A percentile compares a stretch with the other conserved stretches of the same genome.
Evolutionary conservation across 2,797 vertebrate genomes (phyloP).

Genomic region (Lithobates pipiens): DNA sequence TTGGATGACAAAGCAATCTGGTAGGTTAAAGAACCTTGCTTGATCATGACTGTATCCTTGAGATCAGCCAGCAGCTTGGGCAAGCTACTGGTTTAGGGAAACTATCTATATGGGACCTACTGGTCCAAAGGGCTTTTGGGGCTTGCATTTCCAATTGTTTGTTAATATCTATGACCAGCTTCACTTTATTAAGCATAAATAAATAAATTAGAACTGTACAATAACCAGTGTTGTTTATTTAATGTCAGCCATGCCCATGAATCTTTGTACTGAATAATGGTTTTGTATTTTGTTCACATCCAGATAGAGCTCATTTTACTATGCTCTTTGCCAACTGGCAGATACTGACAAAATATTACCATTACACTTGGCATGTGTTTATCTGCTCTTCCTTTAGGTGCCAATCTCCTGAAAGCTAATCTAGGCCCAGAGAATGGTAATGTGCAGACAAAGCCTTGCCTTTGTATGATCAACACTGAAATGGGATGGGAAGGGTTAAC

Average conservation of each 20-base stretch:
- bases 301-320: conserved; percentile 42
- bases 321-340: conserved; percentile 47
- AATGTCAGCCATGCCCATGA: background rate
- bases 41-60: too few relatives aligned
- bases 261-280: conserved; percentile 22
- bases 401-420: conserved; percentile 50
- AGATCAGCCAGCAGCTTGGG: background rate
- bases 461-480: conserved; percentile 26
- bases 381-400: conserved; percentile 45
- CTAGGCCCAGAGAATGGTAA: conserved; percentile 38
- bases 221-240: background rate
- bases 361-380: conserved; percentile 56
- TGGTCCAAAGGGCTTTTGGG: background rate
- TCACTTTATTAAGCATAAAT: background rate
- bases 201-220: background rate
- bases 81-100: too few relatives aligned
- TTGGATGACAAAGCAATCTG: background rate
- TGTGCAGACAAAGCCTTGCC: conserved; percentile 38
- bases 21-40: too few relatives aligned
- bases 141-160: background rate
- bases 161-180: background rate
- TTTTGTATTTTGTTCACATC: conserved; percentile 13
- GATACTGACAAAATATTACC: conserved; percentile 52
- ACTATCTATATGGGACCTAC: background rate
- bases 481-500: conserved; percentile 1